Percentiles rank a stretch among this genome's conserved stretches.
Evolutionary conservation across 2,797 vertebrate genomes (phyloP).

Genomic region (Schizothorax lantsangensis): DNA sequence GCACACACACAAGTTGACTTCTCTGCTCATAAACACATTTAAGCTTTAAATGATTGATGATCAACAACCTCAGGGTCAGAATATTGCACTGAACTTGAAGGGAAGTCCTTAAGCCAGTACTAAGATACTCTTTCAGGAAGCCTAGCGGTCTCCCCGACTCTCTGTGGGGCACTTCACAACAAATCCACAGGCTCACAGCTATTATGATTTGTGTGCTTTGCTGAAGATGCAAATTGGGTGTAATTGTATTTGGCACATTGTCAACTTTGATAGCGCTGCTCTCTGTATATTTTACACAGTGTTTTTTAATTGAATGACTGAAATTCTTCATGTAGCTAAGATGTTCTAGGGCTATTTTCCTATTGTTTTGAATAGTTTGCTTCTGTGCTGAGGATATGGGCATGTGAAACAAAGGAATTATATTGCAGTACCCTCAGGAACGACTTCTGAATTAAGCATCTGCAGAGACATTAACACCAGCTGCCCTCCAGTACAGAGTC

Average conservation of each 20-base stretch:
- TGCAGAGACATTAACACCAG: slow-evolving; percentile 39
- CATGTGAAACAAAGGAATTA: slow-evolving; percentile 22
- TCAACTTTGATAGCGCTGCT: slow-evolving; percentile 28
- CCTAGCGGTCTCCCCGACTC: slow-evolving; percentile 4
- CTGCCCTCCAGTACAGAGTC: slow-evolving; percentile 39
- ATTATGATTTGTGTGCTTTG: slow-evolving; percentile 43
- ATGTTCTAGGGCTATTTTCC: slow-evolving; percentile 26
- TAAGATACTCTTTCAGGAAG: slow-evolving; percentile 21
- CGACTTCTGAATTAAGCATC: slow-evolving; percentile 24
- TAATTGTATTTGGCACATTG: slow-evolving; percentile 46
- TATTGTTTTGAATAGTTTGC: slow-evolving; percentile 28
- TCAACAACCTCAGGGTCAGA: slow-evolving; percentile 13
- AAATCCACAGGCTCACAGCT: slow-evolving; percentile 39
- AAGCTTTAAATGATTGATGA: slow-evolving; percentile 4
- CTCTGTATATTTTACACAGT: slow-evolving; percentile 24
- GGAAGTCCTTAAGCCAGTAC: slow-evolving; percentile 8
- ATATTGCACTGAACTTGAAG: slow-evolving; percentile 8
- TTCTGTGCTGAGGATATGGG: neutral
- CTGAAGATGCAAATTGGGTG: slow-evolving; percentile 46
- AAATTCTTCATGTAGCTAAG: slow-evolving; percentile 20
- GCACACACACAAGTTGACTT: neutral
- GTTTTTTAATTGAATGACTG: slow-evolving; percentile 17
- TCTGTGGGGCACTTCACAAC: slow-evolving; percentile 36
- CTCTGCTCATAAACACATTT: neutral
- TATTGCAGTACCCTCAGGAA: slow-evolving; percentile 18